phyloP scores from a whole-genome alignment of 2,888 invertebrate genomes.

The Muschampia plurimacula region DNA sequence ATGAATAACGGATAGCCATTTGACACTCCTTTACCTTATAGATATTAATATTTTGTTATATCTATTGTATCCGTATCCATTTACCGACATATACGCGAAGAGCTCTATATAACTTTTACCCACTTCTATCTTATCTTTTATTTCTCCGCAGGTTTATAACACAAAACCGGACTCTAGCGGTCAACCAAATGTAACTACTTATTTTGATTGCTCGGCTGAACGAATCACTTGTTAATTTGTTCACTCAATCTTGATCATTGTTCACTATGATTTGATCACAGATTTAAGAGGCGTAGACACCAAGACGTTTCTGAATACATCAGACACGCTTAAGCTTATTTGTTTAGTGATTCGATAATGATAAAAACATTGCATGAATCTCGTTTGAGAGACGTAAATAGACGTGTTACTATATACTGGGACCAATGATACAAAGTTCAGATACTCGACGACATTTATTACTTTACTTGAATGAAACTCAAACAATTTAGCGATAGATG shows the following conservation, averaged over 20 bases:
- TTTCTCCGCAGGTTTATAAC: constrained; percentile 86
- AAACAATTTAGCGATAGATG: background rate
- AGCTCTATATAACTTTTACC: constrained; percentile 64
- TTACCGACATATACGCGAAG: constrained; percentile 66
- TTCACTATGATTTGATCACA: constrained; percentile 79
- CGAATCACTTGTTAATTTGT: constrained; percentile 78
- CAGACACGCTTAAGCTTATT: constrained; percentile 70
- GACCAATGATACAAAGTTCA: constrained; percentile 30
- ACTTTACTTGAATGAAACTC: constrained; percentile 16
- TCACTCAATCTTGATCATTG: constrained; percentile 79
- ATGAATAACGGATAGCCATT: constrained; percentile 54
- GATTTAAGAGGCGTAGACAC: constrained; percentile 70
- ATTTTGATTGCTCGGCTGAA: constrained; percentile 79
- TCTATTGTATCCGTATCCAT: constrained; percentile 53
- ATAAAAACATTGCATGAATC: constrained; percentile 69
- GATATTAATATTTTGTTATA: background rate
- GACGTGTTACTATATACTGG: constrained; percentile 44
- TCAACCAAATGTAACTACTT: constrained; percentile 85
- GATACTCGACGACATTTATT: constrained; percentile 25
- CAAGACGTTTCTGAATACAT: constrained; percentile 60
- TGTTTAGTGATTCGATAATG: constrained; percentile 41
- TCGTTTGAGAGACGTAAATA: constrained; percentile 58
- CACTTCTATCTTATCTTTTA: constrained; percentile 82
- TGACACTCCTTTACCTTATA: background rate
- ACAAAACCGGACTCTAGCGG: constrained; percentile 86